Percentiles rank a stretch among this genome's conserved stretches.
Evolutionary conservation across 2,113 vertebrate species (phyloP).

Genomic region (Lampris megalopsis): DNA sequence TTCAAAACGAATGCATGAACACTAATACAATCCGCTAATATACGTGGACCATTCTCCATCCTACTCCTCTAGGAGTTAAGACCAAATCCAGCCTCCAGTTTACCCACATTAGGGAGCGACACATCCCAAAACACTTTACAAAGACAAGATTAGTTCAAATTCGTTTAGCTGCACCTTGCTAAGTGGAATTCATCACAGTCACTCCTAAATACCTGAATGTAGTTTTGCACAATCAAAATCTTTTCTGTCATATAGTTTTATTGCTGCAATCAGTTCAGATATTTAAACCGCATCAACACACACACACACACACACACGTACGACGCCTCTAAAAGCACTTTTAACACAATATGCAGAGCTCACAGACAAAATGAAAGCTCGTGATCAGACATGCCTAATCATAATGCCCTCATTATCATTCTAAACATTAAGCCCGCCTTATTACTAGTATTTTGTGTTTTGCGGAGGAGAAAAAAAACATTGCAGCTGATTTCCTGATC

Average conservation of each 20-base stretch:
- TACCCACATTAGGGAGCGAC: no score
- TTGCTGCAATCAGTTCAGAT: slow-evolving; percentile 3
- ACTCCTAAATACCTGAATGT: slow-evolving; percentile 16
- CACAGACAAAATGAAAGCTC: not conserved
- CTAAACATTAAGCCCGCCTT: not conserved
- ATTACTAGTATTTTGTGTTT: slow-evolving; percentile 20
- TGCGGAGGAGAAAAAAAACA: slow-evolving; percentile 18
- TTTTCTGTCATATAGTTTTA: not conserved
- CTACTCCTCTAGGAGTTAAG: no score
- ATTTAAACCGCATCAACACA: not conserved
- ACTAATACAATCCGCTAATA: no score
- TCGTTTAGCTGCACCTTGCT: slow-evolving; percentile 15
- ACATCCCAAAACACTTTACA: no score
- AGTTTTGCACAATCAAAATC: slow-evolving; percentile 15
- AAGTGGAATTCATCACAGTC: slow-evolving; percentile 29
- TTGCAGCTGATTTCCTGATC: slow-evolving; percentile 22
- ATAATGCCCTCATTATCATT: not conserved
- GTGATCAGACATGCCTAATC: not conserved
- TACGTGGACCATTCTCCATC: no score
- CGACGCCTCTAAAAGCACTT: no score
- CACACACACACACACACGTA: not conserved
- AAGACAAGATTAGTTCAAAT: not conserved
- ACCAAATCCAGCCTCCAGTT: no score
- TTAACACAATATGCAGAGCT: no score
- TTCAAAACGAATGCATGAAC: no score